Evolutionary conservation across 53 echinoderm and acorn worm species (phyloP), one percentile per base, ranked within the genome.

Genomic region (Pentamera pediparva): DNA sequence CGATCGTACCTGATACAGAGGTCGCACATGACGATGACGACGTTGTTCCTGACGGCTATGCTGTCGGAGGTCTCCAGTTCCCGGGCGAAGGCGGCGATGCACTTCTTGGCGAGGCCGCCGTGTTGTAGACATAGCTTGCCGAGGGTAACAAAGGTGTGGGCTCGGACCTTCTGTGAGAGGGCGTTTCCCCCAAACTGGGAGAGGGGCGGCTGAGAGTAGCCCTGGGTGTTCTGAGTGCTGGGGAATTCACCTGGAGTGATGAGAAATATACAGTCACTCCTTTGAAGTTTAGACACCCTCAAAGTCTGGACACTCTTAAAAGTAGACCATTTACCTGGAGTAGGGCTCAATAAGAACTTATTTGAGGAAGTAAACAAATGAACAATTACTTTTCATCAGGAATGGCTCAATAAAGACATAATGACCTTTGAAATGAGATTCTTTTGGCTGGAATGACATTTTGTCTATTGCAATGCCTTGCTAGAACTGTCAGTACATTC

Each of bases 101-200:
- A 87, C 75, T 80, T 88, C 86, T 88, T 91, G 33, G 96, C 96
- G 18, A 96, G 75, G 18, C 83, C 74, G 38, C 91, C 96, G 37
- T 96, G 85, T 27, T 87, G 85, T 45, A 96, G 76, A 15, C 96
- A 96, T 26, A 96, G 83, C 86, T 96, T 96, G 26, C 96, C 96
- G 2, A 96, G 78, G 15, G 96, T 88, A 12, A 91, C 69, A 52
- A 96, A 91, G 52, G 86, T 88, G 74, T 87, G 85, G 54, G 96
- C 91, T 9, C 90, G 79, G 24, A 91, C 87, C 47, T 80, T 88
- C 75, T 85, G 76, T 4, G 96, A 88, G 20, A 96, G 76, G 24
- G 78, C 56, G 3, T 77, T 76, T 18, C 75, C 75, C 20, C 83
- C 81, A 40, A 96, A 86, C 86, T 96, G 96, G 35, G 90, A 90